Conservation (phyloP, 2,797 vertebrate genomes). For the Selene dorsalis region DNA sequence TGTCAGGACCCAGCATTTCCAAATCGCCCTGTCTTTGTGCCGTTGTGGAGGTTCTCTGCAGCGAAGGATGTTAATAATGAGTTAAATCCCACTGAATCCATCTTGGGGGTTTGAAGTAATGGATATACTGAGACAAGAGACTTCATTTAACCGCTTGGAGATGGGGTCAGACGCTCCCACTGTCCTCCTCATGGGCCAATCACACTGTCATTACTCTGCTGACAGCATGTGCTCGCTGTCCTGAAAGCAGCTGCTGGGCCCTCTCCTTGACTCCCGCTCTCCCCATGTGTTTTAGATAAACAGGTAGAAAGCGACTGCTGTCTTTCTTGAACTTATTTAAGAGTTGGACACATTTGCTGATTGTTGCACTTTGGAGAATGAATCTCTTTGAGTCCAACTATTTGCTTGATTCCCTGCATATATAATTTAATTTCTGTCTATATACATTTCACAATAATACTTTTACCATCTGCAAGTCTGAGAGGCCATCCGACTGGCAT, state of each 20-base stretch:
- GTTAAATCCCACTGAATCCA: conserved; percentile 37
- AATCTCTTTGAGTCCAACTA: background rate
- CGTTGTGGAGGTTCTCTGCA: conserved; percentile 9
- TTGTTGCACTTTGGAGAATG: conserved; percentile 9
- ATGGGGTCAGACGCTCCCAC: conserved; percentile 37
- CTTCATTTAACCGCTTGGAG: conserved; percentile 48
- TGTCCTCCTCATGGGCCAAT: conserved; percentile 58
- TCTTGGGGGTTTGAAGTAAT: conserved; percentile 22
- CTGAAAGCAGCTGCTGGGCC: conserved; percentile 44
- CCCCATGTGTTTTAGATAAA: conserved; percentile 59
- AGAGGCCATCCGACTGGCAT: conserved; percentile 32
- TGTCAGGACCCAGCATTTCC: conserved; percentile 29
- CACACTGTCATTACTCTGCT: conserved; percentile 61
- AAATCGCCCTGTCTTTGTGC: conserved; percentile 26
- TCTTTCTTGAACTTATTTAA: conserved; percentile 21
- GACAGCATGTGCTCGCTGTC: conserved; percentile 66
- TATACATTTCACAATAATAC: conserved; percentile 31
- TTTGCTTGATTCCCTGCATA: conserved; percentile 4
- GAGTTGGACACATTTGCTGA: conserved; percentile 27
- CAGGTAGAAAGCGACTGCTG: conserved; percentile 28
- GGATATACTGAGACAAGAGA: conserved; percentile 31
- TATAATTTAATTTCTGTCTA: conserved; percentile 20
- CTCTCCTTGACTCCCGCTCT: conserved; percentile 34
- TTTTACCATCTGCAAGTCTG: conserved; percentile 35
- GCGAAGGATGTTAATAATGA: conserved; percentile 15